Conservation (phyloP, 2,797 vertebrate genomes). For the Apodemus agrarius region DNA sequence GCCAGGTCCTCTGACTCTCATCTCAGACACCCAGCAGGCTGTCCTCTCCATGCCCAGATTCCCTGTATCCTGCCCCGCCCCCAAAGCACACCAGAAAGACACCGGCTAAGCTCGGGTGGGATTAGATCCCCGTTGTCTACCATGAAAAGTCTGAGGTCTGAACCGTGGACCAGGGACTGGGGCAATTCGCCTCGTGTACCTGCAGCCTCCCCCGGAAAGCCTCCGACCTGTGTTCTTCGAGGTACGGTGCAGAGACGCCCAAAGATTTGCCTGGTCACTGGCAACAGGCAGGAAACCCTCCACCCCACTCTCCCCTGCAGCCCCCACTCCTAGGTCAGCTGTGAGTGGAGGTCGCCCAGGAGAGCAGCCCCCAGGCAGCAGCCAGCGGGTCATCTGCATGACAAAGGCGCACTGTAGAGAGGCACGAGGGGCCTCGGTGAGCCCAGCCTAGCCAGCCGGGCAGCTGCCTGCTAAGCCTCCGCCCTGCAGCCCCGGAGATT, state of each 20-base stretch:
- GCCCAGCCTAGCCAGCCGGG: not conserved
- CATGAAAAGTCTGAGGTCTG: not conserved
- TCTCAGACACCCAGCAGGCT: not conserved
- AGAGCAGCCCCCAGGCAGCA: conserved; percentile 80
- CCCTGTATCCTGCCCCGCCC: not conserved
- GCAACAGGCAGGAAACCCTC: not conserved
- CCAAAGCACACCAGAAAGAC: not conserved
- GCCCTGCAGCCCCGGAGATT: conserved; percentile 52
- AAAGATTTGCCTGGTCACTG: not conserved
- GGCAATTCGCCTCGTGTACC: not conserved
- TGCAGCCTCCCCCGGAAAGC: not conserved
- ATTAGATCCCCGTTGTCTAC: not conserved
- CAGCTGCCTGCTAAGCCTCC: conserved; percentile 80
- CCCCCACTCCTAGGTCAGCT: conserved; percentile 56
- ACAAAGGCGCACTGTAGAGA: conserved; percentile 85
- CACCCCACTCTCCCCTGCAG: not conserved
- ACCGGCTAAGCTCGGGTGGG: not conserved
- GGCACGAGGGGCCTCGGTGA: not conserved
- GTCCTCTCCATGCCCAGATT: not conserved
- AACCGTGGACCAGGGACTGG: not conserved
- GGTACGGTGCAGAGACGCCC: not conserved
- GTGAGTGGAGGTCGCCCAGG: not conserved
- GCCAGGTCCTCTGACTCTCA: not conserved
- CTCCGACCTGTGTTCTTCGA: not conserved
- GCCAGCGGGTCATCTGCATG: conserved; percentile 96